phyloP scores from a whole-genome alignment of 1,140 invertebrate species.

The Trichoplusia ni region DNA sequence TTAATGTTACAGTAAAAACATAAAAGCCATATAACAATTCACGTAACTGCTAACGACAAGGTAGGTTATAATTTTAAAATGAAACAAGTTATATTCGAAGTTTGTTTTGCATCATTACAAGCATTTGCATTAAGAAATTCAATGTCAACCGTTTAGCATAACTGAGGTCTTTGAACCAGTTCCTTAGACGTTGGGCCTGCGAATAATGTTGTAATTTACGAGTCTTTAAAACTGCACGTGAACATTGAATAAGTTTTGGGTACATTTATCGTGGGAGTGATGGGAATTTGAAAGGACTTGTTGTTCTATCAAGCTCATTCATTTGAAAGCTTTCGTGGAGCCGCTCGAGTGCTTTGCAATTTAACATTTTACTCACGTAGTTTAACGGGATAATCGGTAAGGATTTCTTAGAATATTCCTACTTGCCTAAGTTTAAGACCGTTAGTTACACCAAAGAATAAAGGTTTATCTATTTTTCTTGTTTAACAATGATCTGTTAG shows the following conservation, averaged over 20 bases:
- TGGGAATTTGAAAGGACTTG: neutral
- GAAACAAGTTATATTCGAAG: neutral
- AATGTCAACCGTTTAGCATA: conserved; percentile 10
- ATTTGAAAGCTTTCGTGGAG: neutral
- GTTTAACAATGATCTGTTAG: no score
- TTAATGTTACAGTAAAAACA: no score
- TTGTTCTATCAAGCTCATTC: neutral
- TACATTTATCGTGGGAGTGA: neutral
- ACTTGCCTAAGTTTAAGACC: no score
- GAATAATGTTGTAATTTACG: conserved; percentile 11
- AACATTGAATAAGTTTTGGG: neutral
- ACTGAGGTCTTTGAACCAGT: conserved; percentile 20
- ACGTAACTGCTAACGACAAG: no score
- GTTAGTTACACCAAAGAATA: no score
- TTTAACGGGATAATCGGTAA: no score
- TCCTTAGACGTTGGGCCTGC: neutral
- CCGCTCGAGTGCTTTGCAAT: no score
- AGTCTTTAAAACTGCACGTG: neutral
- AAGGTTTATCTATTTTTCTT: no score
- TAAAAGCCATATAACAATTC: no score
- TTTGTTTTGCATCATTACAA: conserved; percentile 3
- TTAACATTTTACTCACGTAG: no score
- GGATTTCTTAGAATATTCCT: no score
- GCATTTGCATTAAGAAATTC: conserved; percentile 4
- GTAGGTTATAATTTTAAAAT: no score